phyloP scores from a whole-genome alignment of 2,113 vertebrate species.

The Embiotoca jacksoni region DNA sequence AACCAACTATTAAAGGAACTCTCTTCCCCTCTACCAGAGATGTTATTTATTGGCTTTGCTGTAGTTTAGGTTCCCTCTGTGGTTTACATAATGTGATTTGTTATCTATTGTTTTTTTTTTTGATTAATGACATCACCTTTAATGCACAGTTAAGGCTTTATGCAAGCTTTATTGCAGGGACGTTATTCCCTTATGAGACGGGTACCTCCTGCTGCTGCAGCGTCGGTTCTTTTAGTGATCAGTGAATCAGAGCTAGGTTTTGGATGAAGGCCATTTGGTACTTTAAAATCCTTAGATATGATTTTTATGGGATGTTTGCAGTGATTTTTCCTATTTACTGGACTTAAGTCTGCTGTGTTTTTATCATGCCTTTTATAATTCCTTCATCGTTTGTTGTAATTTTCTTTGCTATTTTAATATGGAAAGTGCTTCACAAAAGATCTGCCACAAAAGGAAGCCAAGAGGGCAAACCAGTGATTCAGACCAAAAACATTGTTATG shows the following conservation, averaged over 20 bases:
- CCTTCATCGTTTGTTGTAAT: background rate
- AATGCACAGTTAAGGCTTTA: slow-evolving; percentile 17
- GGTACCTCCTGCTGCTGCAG: background rate
- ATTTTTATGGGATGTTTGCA: background rate
- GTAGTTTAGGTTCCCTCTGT: slow-evolving; percentile 1
- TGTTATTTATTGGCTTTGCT: slow-evolving; percentile 35
- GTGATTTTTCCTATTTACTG: background rate
- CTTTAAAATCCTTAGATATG: background rate
- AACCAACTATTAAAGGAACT: slow-evolving; percentile 21
- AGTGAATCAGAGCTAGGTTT: background rate
- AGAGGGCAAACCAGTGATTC: too few species aligned
- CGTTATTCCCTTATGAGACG: slow-evolving; percentile 30
- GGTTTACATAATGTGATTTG: slow-evolving; percentile 20
- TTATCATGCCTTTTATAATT: background rate
- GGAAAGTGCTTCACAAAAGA: background rate
- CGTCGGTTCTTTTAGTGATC: slow-evolving; percentile 2
- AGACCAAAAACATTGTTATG: background rate
- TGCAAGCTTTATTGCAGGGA: slow-evolving; percentile 9
- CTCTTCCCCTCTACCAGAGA: background rate
- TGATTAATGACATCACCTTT: slow-evolving; percentile 29
- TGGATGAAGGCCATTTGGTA: background rate
- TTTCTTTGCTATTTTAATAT: background rate
- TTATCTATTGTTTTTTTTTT: slow-evolving; percentile 26
- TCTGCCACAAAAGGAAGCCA: background rate
- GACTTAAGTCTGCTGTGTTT: background rate